A percentile compares a stretch with the other conserved stretches of the same genome.
These are phyloP conservation scores for Hiodon alosoides DNA, from an alignment of 2,113 vertebrate species.

Conservation along the genomic window DNA sequence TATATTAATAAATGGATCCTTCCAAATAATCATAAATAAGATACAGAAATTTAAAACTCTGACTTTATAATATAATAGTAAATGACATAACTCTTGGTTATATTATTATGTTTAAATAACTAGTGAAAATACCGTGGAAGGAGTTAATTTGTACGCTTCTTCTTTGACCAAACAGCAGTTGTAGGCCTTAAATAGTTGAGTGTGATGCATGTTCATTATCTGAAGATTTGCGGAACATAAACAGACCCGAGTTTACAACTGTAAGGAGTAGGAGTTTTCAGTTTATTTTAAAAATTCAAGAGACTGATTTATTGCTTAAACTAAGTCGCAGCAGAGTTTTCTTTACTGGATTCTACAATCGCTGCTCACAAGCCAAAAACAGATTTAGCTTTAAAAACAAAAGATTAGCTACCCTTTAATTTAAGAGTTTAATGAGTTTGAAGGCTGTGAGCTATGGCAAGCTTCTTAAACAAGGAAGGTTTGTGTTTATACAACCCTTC, in stretches of 20 bases:
- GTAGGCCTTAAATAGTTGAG: slow-evolving; percentile 40
- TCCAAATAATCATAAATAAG: not conserved
- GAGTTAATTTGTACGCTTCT: slow-evolving; percentile 42
- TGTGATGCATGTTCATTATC: slow-evolving; percentile 65
- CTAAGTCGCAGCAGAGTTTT: slow-evolving; percentile 17
- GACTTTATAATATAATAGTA: not conserved
- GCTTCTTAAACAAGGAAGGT: slow-evolving; percentile 46
- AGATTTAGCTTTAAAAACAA: slow-evolving; percentile 49
- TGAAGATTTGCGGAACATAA: slow-evolving; percentile 65
- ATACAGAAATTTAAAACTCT: not conserved
- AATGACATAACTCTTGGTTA: not conserved
- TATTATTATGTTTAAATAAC: not conserved
- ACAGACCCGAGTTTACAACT: slow-evolving; percentile 64
- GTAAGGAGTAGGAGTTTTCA: slow-evolving; percentile 57
- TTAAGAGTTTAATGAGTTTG: slow-evolving; percentile 47
- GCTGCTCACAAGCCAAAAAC: slow-evolving; percentile 49
- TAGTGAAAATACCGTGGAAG: not conserved
- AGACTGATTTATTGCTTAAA: slow-evolving; percentile 19
- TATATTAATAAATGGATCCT: not conserved
- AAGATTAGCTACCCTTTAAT: slow-evolving; percentile 47
- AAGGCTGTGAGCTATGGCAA: slow-evolving; percentile 44
- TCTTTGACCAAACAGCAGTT: slow-evolving; percentile 47
- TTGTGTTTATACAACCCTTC: slow-evolving; percentile 49
- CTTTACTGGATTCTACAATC: slow-evolving; percentile 42
- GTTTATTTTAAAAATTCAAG: slow-evolving; percentile 12